Base-by-base conservation (phyloP, 2,888 invertebrate species). In the Agrotis ipsilon region DNA sequence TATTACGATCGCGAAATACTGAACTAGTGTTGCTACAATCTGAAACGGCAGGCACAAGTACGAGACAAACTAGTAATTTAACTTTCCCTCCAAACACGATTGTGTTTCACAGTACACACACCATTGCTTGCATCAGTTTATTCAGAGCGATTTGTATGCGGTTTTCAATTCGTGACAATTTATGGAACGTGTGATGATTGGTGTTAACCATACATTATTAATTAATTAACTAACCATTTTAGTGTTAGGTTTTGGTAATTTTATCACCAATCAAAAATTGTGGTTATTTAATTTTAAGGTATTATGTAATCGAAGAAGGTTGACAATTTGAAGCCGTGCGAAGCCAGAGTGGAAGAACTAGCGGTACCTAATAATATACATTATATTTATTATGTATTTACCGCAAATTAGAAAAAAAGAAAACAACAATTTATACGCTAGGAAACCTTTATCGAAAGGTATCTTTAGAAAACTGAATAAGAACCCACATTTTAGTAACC, bases 1-100 rank as follows among this genome's bases (percentile, higher is more conserved):
- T 11, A 39, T 39, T 32, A 54, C 43, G 60, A 62, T 62, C 18
- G 43, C 69, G 45, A 68, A 81, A 73, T 68, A 70, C 67, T 64
- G 72, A 66, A 58, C n/a, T 68, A 58, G 39, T 57, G 46, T 46
- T 48, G 51, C 51, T 66, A 39, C 57, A 68, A 46, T 19, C 51
- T 55, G 49, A 66, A 63, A 67, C 55, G 48, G 55, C 48, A 59
- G 39, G 39, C 39, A 39, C 48, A 16, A 48, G 39, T 21, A 58
- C 43, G 48, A 64, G 27, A 49, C 45, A 46, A 72, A 51, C 64
- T 19, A n/a, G n/a, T n/a, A n/a, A n/a, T n/a, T 14, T 51, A 55
- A 27, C 55, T 60, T 57, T 72, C 16, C 19, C 51, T 43, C 57
- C 57, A 61, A 61, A 75, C 51, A 57, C 49, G 55, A 51, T 9